phyloP scores from a whole-genome alignment of 64 coral and sea anemone genomes.

The Pocillopora damicornis region DNA sequence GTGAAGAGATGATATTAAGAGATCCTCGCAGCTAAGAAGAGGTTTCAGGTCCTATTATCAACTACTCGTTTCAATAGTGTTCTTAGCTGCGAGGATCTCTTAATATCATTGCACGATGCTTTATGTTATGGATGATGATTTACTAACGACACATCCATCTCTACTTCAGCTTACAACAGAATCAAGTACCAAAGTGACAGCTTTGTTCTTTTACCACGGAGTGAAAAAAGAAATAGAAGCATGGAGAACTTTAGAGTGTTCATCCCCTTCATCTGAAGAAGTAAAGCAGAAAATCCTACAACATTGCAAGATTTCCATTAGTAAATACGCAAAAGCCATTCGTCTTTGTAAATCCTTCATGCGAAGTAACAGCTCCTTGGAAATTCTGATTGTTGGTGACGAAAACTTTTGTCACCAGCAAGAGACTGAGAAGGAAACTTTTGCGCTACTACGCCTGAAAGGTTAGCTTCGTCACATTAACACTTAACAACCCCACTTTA shows the following conservation, averaged over 20 bases:
- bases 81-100: too few relatives aligned
- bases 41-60: too few relatives aligned
- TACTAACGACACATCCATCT: not conserved
- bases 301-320: constrained; percentile 54
- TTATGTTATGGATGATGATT: not conserved
- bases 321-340: constrained; percentile 65
- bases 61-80: too few relatives aligned
- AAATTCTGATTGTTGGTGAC: constrained; percentile 68
- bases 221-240: constrained; percentile 52
- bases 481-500: too few relatives aligned
- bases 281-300: constrained; percentile 38
- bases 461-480: constrained; percentile 15
- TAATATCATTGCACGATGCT: too few relatives aligned
- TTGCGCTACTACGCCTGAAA: constrained; percentile 63
- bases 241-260: constrained; percentile 33
- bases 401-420: constrained; percentile 6
- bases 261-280: not conserved
- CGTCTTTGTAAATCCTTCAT: constrained; percentile 63
- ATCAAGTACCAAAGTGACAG: constrained; percentile 46
- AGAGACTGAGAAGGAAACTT: constrained; percentile 52
- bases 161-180: constrained; percentile 17
- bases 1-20: too few relatives aligned
- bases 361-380: constrained; percentile 60
- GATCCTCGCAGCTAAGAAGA: too few relatives aligned
- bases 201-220: constrained; percentile 72